Base-by-base conservation (phyloP, 2,113 vertebrate species). In the Cyrtonyx montezumae region DNA sequence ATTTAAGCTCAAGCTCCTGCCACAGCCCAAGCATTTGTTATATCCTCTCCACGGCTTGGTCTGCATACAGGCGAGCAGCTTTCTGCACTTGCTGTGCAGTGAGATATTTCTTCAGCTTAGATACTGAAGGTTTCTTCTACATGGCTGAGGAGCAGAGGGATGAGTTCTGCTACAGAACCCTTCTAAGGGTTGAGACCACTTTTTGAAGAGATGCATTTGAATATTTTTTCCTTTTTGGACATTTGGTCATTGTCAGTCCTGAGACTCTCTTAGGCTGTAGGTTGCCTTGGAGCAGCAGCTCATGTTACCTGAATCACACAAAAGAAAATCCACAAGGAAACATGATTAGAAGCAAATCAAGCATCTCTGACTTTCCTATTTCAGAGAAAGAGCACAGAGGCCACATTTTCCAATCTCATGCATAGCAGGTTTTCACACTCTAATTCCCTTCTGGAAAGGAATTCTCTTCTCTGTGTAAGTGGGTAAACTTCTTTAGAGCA, bases 11-110 rank as follows among this genome's bases (percentile, higher is more conserved):
- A 43, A 0, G 0, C 22, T 78, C 26, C 87, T 32, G 8, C 69
- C 56, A 78, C 0, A 0, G 32, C 14, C 28, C 70, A 37, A 92
- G 36, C 7, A 2, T 11, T 0, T 0, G 0, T 74, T 61, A 58
- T n/a, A 40, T 90, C 56, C 69, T 51, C 81, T 61, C 43, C 65
- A n/a, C 70, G 73, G 22, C 36, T 67, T 87, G 61, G 51, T 74
- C 30, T 28, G 84, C n/a, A 28, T 15, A 71, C 53, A 79, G 34
- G 45, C 76, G 34, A 89, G 58, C 58, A 89, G 65, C 15, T 28
- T 70, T 36, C 56, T 91, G 26, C 56, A 8, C 28, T 84, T 79
- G 53, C 70, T 19, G 2, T 14, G 21, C 14, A 69, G 59, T 28
- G 37, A 78, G 49, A 34, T 89, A 48, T 78, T 73, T 37, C 56